A percentile compares a stretch with the other conserved stretches of the same genome.
phyloP scores from a whole-genome alignment of 2,113 vertebrate genomes.

The Saccopteryx bilineata region DNA sequence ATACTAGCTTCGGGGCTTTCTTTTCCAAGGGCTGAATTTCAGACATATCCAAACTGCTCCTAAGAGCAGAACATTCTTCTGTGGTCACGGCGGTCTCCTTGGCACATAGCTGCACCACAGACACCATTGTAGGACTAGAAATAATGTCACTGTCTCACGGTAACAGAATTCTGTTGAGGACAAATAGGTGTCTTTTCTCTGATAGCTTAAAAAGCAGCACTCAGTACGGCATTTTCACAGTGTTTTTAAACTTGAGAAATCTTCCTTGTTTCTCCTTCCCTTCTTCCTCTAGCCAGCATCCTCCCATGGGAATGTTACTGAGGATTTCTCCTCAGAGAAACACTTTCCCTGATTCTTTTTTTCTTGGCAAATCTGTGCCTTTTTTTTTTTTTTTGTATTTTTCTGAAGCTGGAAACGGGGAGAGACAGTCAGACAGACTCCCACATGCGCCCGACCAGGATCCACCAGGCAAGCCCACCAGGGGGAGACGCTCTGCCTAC shows the following conservation, averaged over 20 bases:
- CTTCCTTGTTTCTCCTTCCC: background rate
- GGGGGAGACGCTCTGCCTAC: too few species aligned
- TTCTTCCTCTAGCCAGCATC: background rate
- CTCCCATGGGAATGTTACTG: background rate
- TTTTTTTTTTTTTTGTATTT: too few species aligned
- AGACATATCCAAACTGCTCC: background rate
- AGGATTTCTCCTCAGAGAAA: slow-evolving; percentile 23
- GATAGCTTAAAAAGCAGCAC: background rate
- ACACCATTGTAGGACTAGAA: background rate
- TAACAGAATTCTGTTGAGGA: background rate
- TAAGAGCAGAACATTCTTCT: background rate
- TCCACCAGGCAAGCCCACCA: too few species aligned
- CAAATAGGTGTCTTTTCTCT: background rate
- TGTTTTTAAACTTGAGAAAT: slow-evolving; percentile 28
- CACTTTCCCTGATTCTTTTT: background rate
- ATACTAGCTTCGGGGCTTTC: background rate
- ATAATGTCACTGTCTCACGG: background rate
- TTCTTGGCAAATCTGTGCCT: background rate
- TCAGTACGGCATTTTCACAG: background rate
- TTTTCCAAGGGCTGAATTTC: background rate
- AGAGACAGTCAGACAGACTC: too few species aligned
- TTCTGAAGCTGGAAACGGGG: too few species aligned
- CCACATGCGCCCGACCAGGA: too few species aligned
- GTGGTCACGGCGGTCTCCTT: background rate
- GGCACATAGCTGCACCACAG: background rate